Base-by-base conservation (phyloP, 2,888 invertebrate genomes). In the Gymnocheta viridis region DNA sequence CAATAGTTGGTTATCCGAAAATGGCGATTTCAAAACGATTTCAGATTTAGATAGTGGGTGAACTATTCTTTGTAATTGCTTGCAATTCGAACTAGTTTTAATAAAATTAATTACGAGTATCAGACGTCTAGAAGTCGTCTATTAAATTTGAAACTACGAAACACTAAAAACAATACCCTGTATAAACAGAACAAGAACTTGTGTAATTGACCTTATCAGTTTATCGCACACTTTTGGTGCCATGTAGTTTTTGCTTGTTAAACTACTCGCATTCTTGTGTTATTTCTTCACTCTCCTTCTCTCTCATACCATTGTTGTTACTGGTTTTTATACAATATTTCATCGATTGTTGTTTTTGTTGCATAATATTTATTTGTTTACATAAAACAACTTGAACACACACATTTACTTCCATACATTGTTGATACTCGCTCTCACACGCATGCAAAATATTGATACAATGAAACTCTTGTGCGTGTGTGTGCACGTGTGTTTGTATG, bases 351-450 rank as follows among this genome's bases (percentile, higher is more conserved):
- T 69, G 58, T 62, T 64, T 2, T 73, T 69, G 51, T 73, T 67
- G 41, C 66, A 60, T 49, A 47, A 66, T 67, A 73, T 73, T 66
- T 72, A 73, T 73, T 73, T 77, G 76, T 77, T 80, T 77, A 83
- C 72, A 41, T 80, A 76, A 76, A 79, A 64, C 67, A 79, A 56
- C 29, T 14, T 6, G 17, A 67, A 79, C 49, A 64, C 51, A 64
- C 51, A 67, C 44, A 51, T n/a, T 32, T 2, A 12, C 64, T 32
- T 19, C 22, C 76, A 56, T 22, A 44, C 6, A 24, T 44, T 44
- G 24, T 24, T 60, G 4, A 54, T 64, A 74, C 19, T 17, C 27
- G 4, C 22, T 60, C 14, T 6, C 17, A 17, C 1, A 29, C n/a
- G n/a, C n/a, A 54, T 12, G 32, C 24, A 24, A 54, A 22, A 24